Evolutionary conservation across 2,888 invertebrate species (phyloP), one percentile per base, ranked within the genome.

Genomic region (Dynastes tityus): DNA sequence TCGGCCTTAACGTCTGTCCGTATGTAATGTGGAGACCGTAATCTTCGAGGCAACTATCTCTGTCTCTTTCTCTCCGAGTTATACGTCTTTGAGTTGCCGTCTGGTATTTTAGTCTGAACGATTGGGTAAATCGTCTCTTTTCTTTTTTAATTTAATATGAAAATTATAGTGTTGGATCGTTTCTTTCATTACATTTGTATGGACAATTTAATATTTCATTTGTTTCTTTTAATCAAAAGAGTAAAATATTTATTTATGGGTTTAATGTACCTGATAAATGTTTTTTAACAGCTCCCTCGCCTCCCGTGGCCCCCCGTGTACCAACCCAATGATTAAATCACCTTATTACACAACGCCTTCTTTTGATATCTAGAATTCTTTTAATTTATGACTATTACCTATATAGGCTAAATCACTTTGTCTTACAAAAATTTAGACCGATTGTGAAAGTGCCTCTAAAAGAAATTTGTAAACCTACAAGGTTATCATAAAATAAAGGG

Each of bases 131-230:
- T 71, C 58, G 16, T 58, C 58, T 40, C 45, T 51, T 77, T 65
- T 29, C 53, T 77, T 71, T 68, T 77, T 77, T 71, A 64, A 71
- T 77, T 77, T 77, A 77, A 77, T 77, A 77, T 77, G 77, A 77
- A 77, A 77, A 77, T 77, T 77, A 77, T 77, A 77, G 77, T 77
- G 77, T 77, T 77, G 68, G 68, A 61, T 63, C 49, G 64, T 77
- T 71, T 71, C 77, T 77, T 77, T 70, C 71, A 71, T 77, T 77
- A 71, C 70, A 71, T 71, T 77, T 77, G 77, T 71, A 71, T 63
- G 77, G 71, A 77, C 77, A 71, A 71, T 77, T 77, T 76, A 76
- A 76, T 55, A 53, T 65, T 67, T 65, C 65, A 53, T 76, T 67
- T 76, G 53, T 67, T 76, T 53, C 65, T 71, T 71, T 76, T 76